Conservation (phyloP, 2,113 vertebrate genomes). For the Chamaetylas fuelleborni region DNA sequence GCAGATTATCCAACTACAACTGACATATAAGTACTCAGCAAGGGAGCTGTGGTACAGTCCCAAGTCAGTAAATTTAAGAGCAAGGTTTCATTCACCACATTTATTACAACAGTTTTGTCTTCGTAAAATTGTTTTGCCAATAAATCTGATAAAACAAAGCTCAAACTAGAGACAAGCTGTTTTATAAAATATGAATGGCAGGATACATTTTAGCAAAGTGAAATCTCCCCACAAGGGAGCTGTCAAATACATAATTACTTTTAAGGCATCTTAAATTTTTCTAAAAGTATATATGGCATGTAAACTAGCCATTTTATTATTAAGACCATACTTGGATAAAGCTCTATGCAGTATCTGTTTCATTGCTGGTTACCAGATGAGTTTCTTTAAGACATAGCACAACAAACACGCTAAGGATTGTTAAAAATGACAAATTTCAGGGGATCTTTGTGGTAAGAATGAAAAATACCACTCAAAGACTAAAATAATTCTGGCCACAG, state of each 20-base stretch:
- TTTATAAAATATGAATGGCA: not conserved
- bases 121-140: not conserved
- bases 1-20: not conserved
- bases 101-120: not conserved
- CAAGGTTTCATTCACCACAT: not conserved
- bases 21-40: not conserved
- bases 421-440: not conserved
- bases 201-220: not conserved
- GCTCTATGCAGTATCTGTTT: not conserved
- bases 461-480: not conserved
- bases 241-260: not conserved
- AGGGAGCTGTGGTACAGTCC: not conserved
- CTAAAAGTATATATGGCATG: not conserved
- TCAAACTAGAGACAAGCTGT: not conserved
- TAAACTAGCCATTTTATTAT: not conserved
- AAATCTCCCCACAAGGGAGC: not conserved
- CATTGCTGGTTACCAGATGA: not conserved
- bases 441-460: not conserved
- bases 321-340: not conserved
- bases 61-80: not conserved
- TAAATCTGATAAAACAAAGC: not conserved
- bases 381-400: not conserved
- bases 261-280: not conserved
- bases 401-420: not conserved
- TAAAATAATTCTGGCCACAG: not conserved